Percentiles rank a stretch among this genome's conserved stretches.
phyloP scores from a whole-genome alignment of 2,888 invertebrate species.

The Gibbula magus region DNA sequence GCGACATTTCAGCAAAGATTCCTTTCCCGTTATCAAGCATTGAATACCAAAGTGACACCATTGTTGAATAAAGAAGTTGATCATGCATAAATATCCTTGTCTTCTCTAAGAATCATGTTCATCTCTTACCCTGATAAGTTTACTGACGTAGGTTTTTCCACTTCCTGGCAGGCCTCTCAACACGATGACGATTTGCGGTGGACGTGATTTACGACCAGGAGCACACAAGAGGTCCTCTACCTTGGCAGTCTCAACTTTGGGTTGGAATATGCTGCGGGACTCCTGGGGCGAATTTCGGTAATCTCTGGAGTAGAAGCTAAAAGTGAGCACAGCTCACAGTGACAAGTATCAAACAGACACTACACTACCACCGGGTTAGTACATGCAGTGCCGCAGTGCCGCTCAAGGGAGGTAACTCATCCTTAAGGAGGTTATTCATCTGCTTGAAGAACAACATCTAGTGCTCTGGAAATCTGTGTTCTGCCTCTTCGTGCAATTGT shows the following conservation, averaged over 20 bases:
- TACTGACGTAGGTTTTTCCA: slow-evolving; percentile 87
- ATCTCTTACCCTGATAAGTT: slow-evolving; percentile 70
- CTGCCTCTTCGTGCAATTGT: too few species aligned
- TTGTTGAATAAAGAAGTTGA: too few species aligned
- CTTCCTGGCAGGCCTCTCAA: slow-evolving; percentile 94
- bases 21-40: too few species aligned
- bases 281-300: slow-evolving; percentile 31
- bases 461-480: background rate
- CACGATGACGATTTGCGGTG: slow-evolving; percentile 88
- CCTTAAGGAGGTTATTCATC: background rate
- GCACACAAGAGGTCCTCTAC: slow-evolving; percentile 89
- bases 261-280: slow-evolving; percentile 26
- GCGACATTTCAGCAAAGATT: too few species aligned
- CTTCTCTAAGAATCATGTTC: too few species aligned
- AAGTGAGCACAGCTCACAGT: slow-evolving; percentile 24
- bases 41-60: too few species aligned
- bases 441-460: background rate
- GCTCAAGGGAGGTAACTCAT: background rate
- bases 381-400: background rate
- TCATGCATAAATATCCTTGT: too few species aligned
- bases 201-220: slow-evolving; percentile 88
- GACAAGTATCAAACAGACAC: background rate
- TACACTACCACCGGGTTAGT: background rate
- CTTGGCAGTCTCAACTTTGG: slow-evolving; percentile 74
- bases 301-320: slow-evolving; percentile 1